Evolutionary conservation across 2,113 vertebrate species (phyloP).

Genomic region (Dipodomys ordii): DNA sequence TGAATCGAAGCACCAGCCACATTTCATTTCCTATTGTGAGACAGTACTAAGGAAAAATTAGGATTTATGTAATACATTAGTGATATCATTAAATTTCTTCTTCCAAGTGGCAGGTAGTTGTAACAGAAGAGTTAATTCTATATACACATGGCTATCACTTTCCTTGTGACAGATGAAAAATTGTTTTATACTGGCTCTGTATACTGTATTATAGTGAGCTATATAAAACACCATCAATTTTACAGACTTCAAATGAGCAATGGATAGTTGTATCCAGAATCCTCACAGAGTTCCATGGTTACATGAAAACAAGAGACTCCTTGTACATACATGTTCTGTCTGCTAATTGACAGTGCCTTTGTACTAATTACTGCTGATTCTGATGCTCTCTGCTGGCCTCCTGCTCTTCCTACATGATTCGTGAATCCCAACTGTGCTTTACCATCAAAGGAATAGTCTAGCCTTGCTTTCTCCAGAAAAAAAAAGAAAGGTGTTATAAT

Average conservation of each 20-base stretch:
- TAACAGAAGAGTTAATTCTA: neutral
- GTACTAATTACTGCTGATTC: neutral
- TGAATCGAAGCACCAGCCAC: neutral
- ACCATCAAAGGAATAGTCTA: neutral
- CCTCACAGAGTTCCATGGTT: neutral
- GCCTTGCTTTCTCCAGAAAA: neutral
- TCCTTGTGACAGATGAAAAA: neutral
- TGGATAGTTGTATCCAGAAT: conserved; percentile 33
- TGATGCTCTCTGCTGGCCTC: neutral
- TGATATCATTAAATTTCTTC: conserved; percentile 20
- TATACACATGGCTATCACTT: neutral
- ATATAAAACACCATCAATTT: conserved; percentile 28
- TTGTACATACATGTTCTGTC: neutral
- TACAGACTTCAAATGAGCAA: conserved; percentile 51
- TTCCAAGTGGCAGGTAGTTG: conserved; percentile 4
- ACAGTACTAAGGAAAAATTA: neutral
- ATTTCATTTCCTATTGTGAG: neutral
- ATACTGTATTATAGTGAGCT: neutral
- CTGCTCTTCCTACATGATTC: neutral
- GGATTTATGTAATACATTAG: neutral
- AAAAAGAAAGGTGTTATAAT: neutral
- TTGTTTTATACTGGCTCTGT: neutral
- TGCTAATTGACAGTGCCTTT: neutral
- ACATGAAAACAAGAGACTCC: neutral
- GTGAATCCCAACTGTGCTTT: neutral